Conservation (phyloP, 2,797 vertebrate genomes). For the Chromis chromis region DNA sequence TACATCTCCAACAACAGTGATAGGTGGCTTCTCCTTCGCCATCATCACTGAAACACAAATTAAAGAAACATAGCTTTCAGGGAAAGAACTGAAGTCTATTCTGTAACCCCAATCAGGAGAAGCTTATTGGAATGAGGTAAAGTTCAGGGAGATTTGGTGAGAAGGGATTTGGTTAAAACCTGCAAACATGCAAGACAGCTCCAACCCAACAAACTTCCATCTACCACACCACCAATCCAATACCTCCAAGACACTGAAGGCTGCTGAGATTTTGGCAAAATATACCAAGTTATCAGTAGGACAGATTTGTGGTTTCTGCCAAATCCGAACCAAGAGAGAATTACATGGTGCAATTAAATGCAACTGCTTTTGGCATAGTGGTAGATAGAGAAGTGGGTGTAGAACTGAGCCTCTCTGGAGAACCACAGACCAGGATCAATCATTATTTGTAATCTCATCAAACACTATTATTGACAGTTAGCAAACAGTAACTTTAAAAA, state of each 20-base stretch:
- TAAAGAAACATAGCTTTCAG: background rate
- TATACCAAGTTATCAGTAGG: background rate
- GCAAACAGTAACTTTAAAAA: background rate
- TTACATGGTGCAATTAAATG: background rate
- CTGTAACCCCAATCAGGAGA: slow-evolving; percentile 1
- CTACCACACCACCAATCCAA: slow-evolving; percentile 41
- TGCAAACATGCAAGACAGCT: slow-evolving; percentile 65
- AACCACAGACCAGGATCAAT: slow-evolving; percentile 46
- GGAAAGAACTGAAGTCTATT: background rate
- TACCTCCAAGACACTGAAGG: background rate
- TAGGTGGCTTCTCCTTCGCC: slow-evolving; percentile 98
- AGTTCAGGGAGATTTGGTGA: slow-evolving; percentile 28
- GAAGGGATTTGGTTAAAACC: slow-evolving; percentile 57
- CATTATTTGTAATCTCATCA: slow-evolving; percentile 41
- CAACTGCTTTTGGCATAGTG: background rate
- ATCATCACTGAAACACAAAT: slow-evolving; percentile 91
- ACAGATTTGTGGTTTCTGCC: slow-evolving; percentile 3
- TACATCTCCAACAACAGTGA: slow-evolving; percentile 97
- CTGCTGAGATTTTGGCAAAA: background rate
- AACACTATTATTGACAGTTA: background rate
- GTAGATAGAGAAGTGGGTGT: slow-evolving; percentile 38
- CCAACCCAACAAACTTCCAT: slow-evolving; percentile 37
- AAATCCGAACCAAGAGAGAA: background rate
- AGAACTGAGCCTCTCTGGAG: slow-evolving; percentile 14
- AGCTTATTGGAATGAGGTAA: slow-evolving; percentile 2